These are phyloP conservation scores for Bombylius discolor DNA, from an alignment of 2,888 invertebrate genomes.

Conservation along the genomic window DNA sequence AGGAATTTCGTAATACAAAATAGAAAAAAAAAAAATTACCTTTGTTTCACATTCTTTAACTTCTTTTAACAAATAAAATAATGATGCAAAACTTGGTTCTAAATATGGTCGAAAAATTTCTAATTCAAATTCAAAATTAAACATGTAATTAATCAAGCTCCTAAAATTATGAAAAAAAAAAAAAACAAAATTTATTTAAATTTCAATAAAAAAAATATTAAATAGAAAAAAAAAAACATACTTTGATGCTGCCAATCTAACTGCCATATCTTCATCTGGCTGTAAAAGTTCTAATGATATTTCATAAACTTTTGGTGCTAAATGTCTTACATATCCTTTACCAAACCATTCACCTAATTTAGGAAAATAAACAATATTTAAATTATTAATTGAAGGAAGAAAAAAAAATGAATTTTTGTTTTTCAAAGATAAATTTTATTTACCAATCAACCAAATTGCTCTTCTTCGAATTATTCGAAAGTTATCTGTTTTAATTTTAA, in stretches of 20 bases:
- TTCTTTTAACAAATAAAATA: constrained; percentile 75
- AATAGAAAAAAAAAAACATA: constrained; percentile 1
- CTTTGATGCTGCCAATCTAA: constrained; percentile 73
- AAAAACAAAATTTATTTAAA: not conserved
- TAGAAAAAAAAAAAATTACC: constrained; percentile 32
- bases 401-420: too few relatives aligned
- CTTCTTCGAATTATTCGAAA: constrained; percentile 72
- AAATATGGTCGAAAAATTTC: constrained; percentile 77
- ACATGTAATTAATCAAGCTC: too few relatives aligned
- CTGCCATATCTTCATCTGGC: constrained; percentile 72
- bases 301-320: constrained; percentile 70
- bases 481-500: constrained; percentile 68
- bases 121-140: constrained; percentile 84
- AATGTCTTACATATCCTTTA: constrained; percentile 67
- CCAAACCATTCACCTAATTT: constrained; percentile 48
- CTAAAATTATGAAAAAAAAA: constrained; percentile 41
- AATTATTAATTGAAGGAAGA: not conserved
- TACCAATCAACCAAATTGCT: constrained; percentile 69
- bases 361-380: not conserved
- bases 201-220: not conserved
- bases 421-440: not conserved
- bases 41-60: constrained; percentile 87
- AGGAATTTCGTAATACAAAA: not conserved
- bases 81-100: constrained; percentile 60
- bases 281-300: constrained; percentile 60